Conservation (phyloP, 2,888 invertebrate genomes). For the Drosophila infuscata region DNA sequence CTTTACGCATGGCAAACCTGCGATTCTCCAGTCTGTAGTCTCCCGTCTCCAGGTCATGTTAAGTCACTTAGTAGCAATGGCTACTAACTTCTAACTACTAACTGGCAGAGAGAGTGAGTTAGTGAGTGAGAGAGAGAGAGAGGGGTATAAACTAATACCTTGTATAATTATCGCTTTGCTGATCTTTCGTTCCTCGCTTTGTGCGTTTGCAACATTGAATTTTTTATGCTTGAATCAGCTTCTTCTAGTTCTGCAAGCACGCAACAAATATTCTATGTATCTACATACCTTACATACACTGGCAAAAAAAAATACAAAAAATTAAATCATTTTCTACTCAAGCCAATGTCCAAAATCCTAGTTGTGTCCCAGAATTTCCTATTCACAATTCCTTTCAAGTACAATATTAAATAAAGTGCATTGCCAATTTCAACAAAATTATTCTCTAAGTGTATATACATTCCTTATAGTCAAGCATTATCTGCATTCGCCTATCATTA, state of each 20-base stretch:
- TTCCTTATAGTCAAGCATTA: slow-evolving; percentile 37
- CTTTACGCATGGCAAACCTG: slow-evolving; percentile 81
- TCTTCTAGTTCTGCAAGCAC: slow-evolving; percentile 58
- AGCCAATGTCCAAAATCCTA: neutral
- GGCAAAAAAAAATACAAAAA: neutral
- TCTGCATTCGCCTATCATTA: slow-evolving; percentile 70
- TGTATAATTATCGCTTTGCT: slow-evolving; percentile 78
- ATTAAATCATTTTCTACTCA: neutral
- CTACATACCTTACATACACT: neutral
- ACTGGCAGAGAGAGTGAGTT: neutral
- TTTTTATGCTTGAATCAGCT: slow-evolving; percentile 49
- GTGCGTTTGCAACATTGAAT: slow-evolving; percentile 63
- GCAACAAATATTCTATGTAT: slow-evolving; percentile 49
- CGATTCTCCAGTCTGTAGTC: slow-evolving; percentile 23
- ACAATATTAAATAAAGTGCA: neutral
- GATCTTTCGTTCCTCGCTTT: slow-evolving; percentile 59
- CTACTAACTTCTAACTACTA: slow-evolving; percentile 45
- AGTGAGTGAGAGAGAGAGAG: neutral
- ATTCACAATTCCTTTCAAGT: neutral
- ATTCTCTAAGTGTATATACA: slow-evolving; percentile 3
- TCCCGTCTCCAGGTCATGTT: slow-evolving; percentile 62
- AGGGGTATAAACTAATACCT: slow-evolving; percentile 69
- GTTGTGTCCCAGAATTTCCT: neutral
- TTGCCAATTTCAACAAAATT: neutral
- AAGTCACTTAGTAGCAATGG: slow-evolving; percentile 67